A percentile compares a stretch with the other conserved stretches of the same genome.
Conservation (phyloP, 1,140 invertebrate species). For the Leguminivora glycinivorella region DNA sequence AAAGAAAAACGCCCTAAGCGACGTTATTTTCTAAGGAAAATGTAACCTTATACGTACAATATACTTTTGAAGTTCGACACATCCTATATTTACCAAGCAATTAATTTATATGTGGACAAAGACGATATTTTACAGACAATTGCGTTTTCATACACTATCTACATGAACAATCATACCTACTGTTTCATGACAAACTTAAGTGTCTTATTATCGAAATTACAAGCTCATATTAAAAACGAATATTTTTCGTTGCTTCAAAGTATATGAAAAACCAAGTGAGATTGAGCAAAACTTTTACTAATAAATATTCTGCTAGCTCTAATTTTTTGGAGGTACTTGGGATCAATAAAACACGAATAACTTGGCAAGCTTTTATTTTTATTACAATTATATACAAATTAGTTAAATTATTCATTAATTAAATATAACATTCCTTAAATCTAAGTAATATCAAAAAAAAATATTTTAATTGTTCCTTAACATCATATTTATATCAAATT, state of each 20-base stretch:
- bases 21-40: not conserved
- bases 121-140: too few species aligned
- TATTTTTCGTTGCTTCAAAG: too few species aligned
- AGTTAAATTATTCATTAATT: constrained; percentile 29
- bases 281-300: too few species aligned
- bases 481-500: too few species aligned
- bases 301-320: too few species aligned
- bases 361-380: constrained; percentile 58
- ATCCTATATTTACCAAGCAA: not conserved
- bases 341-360: constrained; percentile 33
- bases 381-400: constrained; percentile 40
- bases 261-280: too few species aligned
- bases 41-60: not conserved
- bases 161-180: too few species aligned
- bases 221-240: too few species aligned
- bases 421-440: constrained; percentile 30
- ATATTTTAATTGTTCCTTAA: not conserved
- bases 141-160: too few species aligned
- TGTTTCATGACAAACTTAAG: too few species aligned
- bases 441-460: not conserved
- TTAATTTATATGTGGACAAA: not conserved
- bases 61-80: not conserved
- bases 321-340: too few species aligned
- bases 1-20: not conserved
- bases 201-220: too few species aligned